These are phyloP conservation scores for Choristoneura rosaceana DNA, from an alignment of 2,888 invertebrate species.

Conservation along the genomic window DNA sequence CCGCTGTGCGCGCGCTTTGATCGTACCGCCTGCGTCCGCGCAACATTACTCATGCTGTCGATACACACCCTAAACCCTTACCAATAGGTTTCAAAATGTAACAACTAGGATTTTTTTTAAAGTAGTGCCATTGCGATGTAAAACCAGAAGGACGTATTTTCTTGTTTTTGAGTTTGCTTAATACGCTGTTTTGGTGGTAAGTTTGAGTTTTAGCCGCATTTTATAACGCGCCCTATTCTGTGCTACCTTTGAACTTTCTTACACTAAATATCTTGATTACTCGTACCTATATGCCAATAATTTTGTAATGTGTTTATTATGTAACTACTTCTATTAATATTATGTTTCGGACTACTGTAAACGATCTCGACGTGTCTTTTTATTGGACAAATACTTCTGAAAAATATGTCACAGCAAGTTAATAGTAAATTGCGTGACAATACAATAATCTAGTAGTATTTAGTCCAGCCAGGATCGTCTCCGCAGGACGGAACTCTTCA, in stretches of 20 bases:
- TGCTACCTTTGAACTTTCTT: not conserved
- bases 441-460: no score
- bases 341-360: no score
- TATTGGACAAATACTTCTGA: no score
- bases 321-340: no score
- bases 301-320: no score
- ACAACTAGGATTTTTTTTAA: not conserved
- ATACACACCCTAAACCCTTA: not conserved
- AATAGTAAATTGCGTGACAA: no score
- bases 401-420: no score
- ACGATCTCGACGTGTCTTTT: no score
- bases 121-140: not conserved
- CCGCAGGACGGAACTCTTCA: no score
- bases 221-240: conserved; percentile 22
- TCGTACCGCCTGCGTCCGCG: conserved; percentile 63
- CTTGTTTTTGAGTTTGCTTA: conserved; percentile 19
- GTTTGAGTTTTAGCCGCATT: conserved; percentile 8
- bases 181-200: conserved; percentile 10
- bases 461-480: no score
- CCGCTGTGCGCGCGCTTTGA: conserved; percentile 59
- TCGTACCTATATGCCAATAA: no score
- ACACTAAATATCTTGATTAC: no score
- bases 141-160: conserved; percentile 23
- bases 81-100: not conserved
- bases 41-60: conserved; percentile 38